Evolutionary conservation across 2,888 invertebrate species (phyloP).

Genomic region (Machimus rusticus): DNA sequence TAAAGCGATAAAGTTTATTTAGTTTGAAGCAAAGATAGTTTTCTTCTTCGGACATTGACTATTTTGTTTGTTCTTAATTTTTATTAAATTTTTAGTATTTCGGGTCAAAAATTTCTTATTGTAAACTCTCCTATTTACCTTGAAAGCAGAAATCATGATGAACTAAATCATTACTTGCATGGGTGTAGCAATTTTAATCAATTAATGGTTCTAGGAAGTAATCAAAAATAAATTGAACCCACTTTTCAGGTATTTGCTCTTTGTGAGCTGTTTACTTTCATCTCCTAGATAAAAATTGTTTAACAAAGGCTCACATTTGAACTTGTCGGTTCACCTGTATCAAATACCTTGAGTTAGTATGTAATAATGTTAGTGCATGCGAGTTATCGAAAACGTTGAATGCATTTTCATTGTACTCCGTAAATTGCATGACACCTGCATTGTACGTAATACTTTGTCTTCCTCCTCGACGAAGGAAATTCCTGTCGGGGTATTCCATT

Average conservation of each 20-base stretch:
- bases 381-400: slow-evolving; percentile 17
- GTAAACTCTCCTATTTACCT: too few relatives aligned
- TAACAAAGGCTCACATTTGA: neutral
- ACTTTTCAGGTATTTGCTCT: neutral
- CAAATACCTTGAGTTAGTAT: neutral
- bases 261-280: neutral
- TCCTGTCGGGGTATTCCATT: slow-evolving; percentile 11
- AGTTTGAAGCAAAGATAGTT: too few relatives aligned
- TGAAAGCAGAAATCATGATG: too few relatives aligned
- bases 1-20: too few relatives aligned
- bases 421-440: slow-evolving; percentile 39
- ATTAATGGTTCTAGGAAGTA: neutral
- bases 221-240: neutral
- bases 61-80: too few relatives aligned
- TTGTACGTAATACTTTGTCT: slow-evolving; percentile 24
- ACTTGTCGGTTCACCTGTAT: neutral
- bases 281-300: neutral
- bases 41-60: too few relatives aligned
- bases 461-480: neutral
- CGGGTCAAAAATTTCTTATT: too few relatives aligned
- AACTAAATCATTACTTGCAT: neutral
- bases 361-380: neutral
- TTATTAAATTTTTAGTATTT: too few relatives aligned
- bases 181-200: neutral
- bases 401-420: slow-evolving; percentile 18